Evolutionary conservation across 2,797 vertebrate species (phyloP).

Genomic region (Neosilurus mollespiculum): DNA sequence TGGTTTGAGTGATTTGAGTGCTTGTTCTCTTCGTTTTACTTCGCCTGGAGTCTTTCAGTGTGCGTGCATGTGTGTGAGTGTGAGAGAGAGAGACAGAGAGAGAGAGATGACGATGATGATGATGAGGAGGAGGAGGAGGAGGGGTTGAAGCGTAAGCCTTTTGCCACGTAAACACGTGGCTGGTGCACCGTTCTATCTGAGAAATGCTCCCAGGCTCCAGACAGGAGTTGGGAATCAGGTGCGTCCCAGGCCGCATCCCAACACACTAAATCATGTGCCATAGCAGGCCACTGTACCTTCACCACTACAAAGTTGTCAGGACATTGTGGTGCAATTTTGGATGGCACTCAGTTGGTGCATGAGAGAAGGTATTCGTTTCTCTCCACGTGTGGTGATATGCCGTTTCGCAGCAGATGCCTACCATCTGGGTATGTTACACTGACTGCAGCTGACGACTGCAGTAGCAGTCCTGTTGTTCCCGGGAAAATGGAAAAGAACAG

Average conservation of each 20-base stretch:
- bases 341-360: constrained; percentile 10
- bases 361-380: background rate
- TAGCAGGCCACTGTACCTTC: background rate
- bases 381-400: constrained; percentile 32
- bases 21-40: constrained; percentile 67
- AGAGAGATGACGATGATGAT: constrained; percentile 24
- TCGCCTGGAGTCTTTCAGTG: constrained; percentile 60
- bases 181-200: constrained; percentile 73
- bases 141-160: constrained; percentile 82
- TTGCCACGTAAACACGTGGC: constrained; percentile 93
- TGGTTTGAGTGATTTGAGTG: constrained; percentile 42
- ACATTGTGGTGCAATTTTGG: background rate
- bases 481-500: background rate
- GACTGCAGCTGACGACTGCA: constrained; percentile 12
- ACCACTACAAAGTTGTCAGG: background rate
- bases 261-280: background rate
- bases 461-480: constrained; percentile 1
- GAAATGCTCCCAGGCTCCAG: constrained; percentile 58
- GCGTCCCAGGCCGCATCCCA: background rate
- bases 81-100: background rate
- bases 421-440: constrained; percentile 53
- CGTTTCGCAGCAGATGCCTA: constrained; percentile 48
- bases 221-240: background rate
- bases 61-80: background rate
- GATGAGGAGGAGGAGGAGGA: constrained; percentile 85